phyloP scores from a whole-genome alignment of 92 coral and sea anemone species.

The Muricea muricata region DNA sequence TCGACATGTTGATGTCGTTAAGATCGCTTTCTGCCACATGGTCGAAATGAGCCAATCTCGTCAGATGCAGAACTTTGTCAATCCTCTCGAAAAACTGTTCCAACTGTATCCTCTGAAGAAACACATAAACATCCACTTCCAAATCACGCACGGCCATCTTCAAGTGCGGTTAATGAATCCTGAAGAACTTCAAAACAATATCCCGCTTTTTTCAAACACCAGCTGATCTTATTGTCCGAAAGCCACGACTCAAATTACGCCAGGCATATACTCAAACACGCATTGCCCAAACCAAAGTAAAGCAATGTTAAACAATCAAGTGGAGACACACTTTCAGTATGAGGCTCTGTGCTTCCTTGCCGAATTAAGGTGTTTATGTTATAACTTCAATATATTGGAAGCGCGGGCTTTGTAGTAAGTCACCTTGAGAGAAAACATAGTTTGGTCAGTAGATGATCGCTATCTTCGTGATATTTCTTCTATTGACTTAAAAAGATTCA shows the following conservation, averaged over 20 bases:
- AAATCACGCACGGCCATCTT: conserved; percentile 30
- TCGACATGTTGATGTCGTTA: conserved; percentile 88
- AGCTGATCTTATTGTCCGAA: background rate
- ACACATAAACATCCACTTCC: conserved; percentile 70
- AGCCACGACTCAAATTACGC: background rate
- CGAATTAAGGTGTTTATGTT: conserved; percentile 12
- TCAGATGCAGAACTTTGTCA: conserved; percentile 79
- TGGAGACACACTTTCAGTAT: background rate
- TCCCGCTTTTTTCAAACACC: background rate
- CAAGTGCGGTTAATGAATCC: background rate
- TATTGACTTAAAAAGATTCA: background rate
- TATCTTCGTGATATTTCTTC: background rate
- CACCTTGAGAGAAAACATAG: conserved; percentile 19
- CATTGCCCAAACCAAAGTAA: background rate
- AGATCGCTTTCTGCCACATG: conserved; percentile 89
- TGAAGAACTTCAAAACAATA: conserved; percentile 2
- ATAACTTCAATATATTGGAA: background rate
- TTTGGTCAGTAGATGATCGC: conserved; percentile 13
- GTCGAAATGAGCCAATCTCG: conserved; percentile 82
- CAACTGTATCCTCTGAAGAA: conserved; percentile 78
- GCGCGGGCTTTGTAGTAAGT: conserved; percentile 23
- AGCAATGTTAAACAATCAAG: background rate
- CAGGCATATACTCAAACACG: background rate
- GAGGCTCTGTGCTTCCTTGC: background rate
- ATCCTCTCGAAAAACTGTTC: conserved; percentile 93